Evolutionary conservation across 2,888 invertebrate species (phyloP), one percentile per base, ranked within the genome.

Genomic region (Diaperis boleti): DNA sequence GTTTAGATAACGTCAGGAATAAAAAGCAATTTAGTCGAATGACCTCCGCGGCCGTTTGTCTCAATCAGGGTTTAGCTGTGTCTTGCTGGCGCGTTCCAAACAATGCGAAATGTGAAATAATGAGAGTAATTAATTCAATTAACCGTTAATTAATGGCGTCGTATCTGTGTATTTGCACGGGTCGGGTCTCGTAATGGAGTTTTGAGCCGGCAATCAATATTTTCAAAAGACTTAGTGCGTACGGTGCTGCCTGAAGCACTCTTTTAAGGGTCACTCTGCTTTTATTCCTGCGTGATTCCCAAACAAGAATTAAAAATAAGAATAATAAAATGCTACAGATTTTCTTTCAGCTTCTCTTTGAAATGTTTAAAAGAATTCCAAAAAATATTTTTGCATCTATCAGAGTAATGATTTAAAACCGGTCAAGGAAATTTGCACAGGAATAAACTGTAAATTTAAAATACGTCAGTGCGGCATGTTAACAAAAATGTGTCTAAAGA

Each of bases 111-210:
- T 81, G 80, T 77, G 78, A 81, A 83, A 82, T 83, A 83, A 83
- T 82, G 82, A 82, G 79, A 74, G 82, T 79, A 82, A 83, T 83
- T 83, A 83, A 83, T 83, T 82, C 83, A 83, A 83, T 83, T 83
- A 83, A 82, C 82, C 82, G 82, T 82, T 82, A 83, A 83, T 83
- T 82, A 82, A 83, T 82, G 82, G 79, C 78, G 77, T 78, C 79
- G 81, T 81, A 81, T 79, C 80, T 78, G 77, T 81, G 82, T 80
- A 81, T 81, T 81, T 81, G 77, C 78, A 79, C 79, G 79, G 79
- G 77, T 78, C 74, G 78, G 77, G 75, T 76, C 74, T 67, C 76
- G 76, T 82, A 82, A 82, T 82, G 81, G 82, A 77, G 78, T 81
- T 82, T 82, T 82, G 82, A 82, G 82, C 82, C 77, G 69, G 80